Evolutionary conservation across 2,797 vertebrate species (phyloP).

Genomic region (Anisognathus igniventris): DNA sequence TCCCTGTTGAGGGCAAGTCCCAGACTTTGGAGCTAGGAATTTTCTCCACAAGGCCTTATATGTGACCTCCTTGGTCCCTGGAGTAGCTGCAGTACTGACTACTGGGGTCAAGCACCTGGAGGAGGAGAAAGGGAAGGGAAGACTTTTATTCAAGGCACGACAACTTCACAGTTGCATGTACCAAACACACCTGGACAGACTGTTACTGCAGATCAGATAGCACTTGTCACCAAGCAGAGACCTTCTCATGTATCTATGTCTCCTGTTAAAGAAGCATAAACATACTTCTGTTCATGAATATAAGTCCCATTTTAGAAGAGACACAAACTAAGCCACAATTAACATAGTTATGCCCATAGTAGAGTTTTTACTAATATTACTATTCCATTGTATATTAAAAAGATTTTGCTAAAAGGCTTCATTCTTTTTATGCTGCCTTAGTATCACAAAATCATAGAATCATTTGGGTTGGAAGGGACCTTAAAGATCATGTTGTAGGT

Average conservation of each 20-base stretch:
- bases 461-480: neutral
- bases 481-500: neutral
- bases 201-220: neutral
- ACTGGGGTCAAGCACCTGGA: neutral
- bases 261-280: neutral
- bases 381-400: neutral
- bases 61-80: neutral
- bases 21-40: neutral
- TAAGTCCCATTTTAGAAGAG: neutral
- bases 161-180: neutral
- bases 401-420: neutral
- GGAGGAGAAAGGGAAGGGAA: neutral
- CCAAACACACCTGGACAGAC: accelerated
- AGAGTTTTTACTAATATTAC: neutral
- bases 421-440: neutral
- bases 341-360: neutral
- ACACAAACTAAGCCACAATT: neutral
- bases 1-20: neutral
- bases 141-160: neutral
- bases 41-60: neutral
- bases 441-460: neutral
- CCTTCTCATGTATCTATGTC: neutral
- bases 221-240: neutral
- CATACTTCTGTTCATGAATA: neutral
- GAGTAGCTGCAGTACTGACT: neutral